Percentiles rank a stretch among this genome's conserved stretches.
Conservation (phyloP, 2,113 vertebrate species). For the Dicerorhinus sumatrensis region DNA sequence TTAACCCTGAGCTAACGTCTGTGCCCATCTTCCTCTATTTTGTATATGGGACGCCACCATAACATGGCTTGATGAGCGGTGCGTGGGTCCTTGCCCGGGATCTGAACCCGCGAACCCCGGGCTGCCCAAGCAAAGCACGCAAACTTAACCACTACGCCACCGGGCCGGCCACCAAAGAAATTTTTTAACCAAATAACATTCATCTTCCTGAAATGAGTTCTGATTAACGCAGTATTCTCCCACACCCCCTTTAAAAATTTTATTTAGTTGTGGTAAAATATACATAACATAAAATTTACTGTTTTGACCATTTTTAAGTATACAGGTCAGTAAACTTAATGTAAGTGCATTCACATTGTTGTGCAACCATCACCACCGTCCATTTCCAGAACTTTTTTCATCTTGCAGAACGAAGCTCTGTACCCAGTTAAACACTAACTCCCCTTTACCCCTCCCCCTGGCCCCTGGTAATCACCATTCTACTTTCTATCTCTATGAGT, state of each 20-base stretch:
- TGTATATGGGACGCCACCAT: no score
- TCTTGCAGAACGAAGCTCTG: background rate
- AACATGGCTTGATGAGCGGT: no score
- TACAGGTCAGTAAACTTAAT: background rate
- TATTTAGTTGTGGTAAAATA: background rate
- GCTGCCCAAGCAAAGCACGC: no score
- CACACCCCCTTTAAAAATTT: background rate
- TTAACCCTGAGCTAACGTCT: no score
- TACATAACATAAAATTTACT: no score
- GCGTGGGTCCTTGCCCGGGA: no score
- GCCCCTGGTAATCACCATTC: background rate
- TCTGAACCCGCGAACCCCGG: no score
- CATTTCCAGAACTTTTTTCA: background rate
- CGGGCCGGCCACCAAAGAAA: background rate
- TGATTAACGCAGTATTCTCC: background rate
- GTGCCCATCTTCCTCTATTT: no score
- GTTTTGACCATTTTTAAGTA: background rate
- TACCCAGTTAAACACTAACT: accelerated
- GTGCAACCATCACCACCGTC: accelerated
- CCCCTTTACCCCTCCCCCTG: background rate
- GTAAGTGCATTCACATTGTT: accelerated
- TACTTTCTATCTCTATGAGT: background rate
- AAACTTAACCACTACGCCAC: no score
- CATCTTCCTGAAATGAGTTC: background rate
- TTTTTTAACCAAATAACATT: background rate